Conservation (phyloP, 2,888 invertebrate species). For the Eremobia ochroleuca region DNA sequence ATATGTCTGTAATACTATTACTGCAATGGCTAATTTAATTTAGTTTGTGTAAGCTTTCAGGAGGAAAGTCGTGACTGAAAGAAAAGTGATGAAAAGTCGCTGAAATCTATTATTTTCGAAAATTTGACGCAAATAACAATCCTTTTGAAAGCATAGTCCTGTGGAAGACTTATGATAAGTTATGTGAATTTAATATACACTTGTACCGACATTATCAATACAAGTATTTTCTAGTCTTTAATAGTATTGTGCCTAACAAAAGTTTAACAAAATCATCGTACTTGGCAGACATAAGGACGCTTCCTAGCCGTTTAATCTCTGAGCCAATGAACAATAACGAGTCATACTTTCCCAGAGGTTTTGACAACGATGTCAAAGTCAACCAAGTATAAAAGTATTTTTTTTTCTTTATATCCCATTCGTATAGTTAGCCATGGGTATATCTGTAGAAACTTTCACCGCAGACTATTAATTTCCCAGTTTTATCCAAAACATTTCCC, state of each 20-base stretch:
- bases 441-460: neutral
- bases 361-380: neutral
- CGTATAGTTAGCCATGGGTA: no score
- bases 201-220: no score
- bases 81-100: neutral
- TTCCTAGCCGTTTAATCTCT: neutral
- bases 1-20: slow-evolving; percentile 34
- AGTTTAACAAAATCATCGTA: neutral
- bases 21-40: slow-evolving; percentile 33
- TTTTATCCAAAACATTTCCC: neutral
- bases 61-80: neutral
- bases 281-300: neutral
- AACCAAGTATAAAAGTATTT: neutral
- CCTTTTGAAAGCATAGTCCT: neutral
- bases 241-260: neutral
- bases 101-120: neutral
- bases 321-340: neutral
- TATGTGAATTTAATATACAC: no score
- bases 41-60: slow-evolving; percentile 9
- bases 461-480: neutral
- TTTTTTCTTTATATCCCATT: neutral
- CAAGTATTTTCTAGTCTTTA: neutral
- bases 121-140: neutral
- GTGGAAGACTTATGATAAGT: neutral
- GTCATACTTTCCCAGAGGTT: neutral